Conservation (phyloP, 2,797 vertebrate genomes). For the Protonibea diacanthus region DNA sequence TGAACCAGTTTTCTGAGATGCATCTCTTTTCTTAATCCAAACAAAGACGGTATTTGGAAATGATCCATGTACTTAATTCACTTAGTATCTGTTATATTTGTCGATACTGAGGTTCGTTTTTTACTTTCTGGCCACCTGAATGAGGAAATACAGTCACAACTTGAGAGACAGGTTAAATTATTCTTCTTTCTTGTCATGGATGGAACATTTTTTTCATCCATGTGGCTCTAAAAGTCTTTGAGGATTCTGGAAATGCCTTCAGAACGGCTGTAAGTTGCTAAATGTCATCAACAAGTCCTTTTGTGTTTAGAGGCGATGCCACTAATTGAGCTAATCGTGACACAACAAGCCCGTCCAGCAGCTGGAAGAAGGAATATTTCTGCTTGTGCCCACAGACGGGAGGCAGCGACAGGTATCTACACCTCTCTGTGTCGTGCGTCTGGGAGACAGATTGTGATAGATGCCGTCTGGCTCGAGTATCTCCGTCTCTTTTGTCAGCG, state of each 20-base stretch:
- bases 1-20: not conserved
- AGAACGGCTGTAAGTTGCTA: constrained; percentile 5
- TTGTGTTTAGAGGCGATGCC: not conserved
- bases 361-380: constrained; percentile 5
- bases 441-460: constrained; percentile 80
- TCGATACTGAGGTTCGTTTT: not conserved
- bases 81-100: not conserved
- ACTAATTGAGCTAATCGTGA: constrained; percentile 26
- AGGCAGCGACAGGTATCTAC: constrained; percentile 20
- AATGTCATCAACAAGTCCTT: not conserved
- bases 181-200: not conserved
- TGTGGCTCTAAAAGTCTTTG: fast-evolving
- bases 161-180: not conserved
- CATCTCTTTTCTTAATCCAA: not conserved
- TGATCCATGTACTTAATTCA: not conserved
- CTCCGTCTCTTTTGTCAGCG: constrained; percentile 79
- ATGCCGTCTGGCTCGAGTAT: constrained; percentile 78
- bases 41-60: not conserved
- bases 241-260: not conserved
- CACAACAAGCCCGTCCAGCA: constrained; percentile 28
- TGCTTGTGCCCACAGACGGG: not conserved
- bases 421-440: constrained; percentile 32
- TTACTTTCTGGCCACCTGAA: not conserved
- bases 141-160: not conserved
- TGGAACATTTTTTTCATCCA: not conserved